A percentile compares a stretch with the other conserved stretches of the same genome.
These are phyloP conservation scores for Drosophila kuntzei DNA, from an alignment of 2,888 invertebrate species.

Conservation along the genomic window DNA sequence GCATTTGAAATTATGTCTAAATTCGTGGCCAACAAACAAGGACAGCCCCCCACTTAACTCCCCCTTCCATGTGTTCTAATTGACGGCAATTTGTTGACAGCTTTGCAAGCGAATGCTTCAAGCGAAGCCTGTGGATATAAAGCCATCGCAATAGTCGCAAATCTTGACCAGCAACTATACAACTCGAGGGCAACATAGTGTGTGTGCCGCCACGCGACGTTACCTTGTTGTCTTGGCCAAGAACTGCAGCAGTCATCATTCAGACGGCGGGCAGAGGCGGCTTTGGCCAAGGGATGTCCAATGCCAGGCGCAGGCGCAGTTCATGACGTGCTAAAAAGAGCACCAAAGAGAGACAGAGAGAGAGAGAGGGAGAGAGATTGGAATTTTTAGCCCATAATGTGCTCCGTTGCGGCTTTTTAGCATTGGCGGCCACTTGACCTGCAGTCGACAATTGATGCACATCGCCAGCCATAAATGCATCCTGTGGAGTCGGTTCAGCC, in stretches of 20 bases:
- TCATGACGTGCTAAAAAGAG: constrained; percentile 52
- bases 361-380: not conserved
- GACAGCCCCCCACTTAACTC: not conserved
- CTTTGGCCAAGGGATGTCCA: not conserved
- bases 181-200: constrained; percentile 6
- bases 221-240: constrained; percentile 43
- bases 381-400: constrained; percentile 53
- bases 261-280: constrained; percentile 2
- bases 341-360: constrained; percentile 19
- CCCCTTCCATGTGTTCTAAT: not conserved
- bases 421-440: constrained; percentile 67
- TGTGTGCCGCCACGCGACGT: constrained; percentile 3
- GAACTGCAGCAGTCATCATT: constrained; percentile 49
- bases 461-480: constrained; percentile 43
- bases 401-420: constrained; percentile 60
- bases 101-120: constrained; percentile 50
- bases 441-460: constrained; percentile 65
- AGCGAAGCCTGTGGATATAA: constrained; percentile 27
- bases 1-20: constrained; percentile 72
- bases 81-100: constrained; percentile 76
- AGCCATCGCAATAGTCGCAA: constrained; percentile 42
- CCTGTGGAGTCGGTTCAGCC: constrained; percentile 5
- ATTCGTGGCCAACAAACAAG: constrained; percentile 60
- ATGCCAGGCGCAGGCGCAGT: constrained; percentile 59
- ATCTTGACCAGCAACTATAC: constrained; percentile 44